phyloP scores from a whole-genome alignment of 2,797 vertebrate species.

The Tiaroga cobitis region DNA sequence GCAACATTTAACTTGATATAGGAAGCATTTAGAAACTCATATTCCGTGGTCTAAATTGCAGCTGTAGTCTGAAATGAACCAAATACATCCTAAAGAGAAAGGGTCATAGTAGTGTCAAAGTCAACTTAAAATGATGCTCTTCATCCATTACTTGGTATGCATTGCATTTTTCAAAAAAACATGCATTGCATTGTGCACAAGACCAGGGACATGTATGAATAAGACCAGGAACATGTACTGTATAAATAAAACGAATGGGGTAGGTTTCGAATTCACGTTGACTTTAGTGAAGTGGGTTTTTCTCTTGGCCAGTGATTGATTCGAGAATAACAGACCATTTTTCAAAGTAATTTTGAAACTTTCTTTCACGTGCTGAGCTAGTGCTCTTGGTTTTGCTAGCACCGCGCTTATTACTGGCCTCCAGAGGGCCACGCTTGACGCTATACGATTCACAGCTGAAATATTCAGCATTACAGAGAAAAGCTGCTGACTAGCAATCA shows the following conservation, averaged over 20 bases:
- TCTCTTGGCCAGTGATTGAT: conserved; percentile 17
- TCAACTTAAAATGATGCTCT: background rate
- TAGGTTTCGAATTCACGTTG: background rate
- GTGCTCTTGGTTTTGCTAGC: conserved; percentile 37
- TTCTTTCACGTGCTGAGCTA: conserved; percentile 46
- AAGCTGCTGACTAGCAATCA: conserved; percentile 44
- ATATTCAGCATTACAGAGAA: conserved; percentile 27
- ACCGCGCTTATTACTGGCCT: conserved; percentile 19
- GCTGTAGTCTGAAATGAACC: background rate
- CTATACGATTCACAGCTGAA: conserved; percentile 15
- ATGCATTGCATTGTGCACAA: background rate
- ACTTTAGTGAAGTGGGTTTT: conserved; percentile 9
- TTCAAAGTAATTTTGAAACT: conserved; percentile 35
- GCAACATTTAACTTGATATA: background rate
- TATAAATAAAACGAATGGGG: background rate
- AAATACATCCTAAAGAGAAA: background rate
- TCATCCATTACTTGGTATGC: background rate
- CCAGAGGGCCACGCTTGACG: background rate
- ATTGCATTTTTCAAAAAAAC: background rate
- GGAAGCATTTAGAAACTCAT: background rate
- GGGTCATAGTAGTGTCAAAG: background rate
- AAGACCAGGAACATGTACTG: background rate
- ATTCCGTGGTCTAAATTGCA: background rate
- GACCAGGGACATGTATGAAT: background rate
- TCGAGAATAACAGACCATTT: conserved; percentile 23